Evolutionary conservation across 2,797 vertebrate species (phyloP).

Genomic region (Takifugu rubripes): DNA sequence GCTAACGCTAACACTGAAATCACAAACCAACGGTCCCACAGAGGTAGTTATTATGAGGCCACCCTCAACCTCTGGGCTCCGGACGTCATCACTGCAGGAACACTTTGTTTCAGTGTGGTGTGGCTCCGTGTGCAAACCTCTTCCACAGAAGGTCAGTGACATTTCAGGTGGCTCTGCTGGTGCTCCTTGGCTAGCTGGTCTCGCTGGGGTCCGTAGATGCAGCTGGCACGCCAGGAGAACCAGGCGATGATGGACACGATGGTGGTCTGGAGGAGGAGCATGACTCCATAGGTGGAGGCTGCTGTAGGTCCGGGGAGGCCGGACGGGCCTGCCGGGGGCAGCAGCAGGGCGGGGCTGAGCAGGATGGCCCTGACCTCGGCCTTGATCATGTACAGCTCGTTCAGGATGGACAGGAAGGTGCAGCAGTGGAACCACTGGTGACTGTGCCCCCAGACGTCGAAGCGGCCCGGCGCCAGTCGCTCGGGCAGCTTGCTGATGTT

Average conservation of each 20-base stretch:
- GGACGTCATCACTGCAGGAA: too few species aligned
- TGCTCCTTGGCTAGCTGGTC: constrained; percentile 45
- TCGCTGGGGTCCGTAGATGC: constrained; percentile 58
- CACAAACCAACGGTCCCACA: too few species aligned
- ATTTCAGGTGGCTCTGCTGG: constrained; percentile 46
- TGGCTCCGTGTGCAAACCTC: too few species aligned
- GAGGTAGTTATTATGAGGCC: too few species aligned
- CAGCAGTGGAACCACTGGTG: constrained; percentile 84
- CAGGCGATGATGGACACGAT: constrained; percentile 73
- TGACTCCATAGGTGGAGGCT: constrained; percentile 75
- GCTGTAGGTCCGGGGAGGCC: constrained; percentile 59
- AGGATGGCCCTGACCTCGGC: constrained; percentile 72
- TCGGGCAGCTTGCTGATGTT: constrained; percentile 82
- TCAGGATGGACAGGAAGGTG: constrained; percentile 81
- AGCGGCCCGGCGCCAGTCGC: constrained; percentile 72
- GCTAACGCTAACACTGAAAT: too few species aligned
- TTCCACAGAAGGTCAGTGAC: constrained; percentile 21
- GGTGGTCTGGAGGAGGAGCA: constrained; percentile 77
- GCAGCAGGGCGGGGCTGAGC: constrained; percentile 51
- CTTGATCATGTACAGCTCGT: constrained; percentile 81
- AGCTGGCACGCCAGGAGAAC: constrained; percentile 72
- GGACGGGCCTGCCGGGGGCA: constrained; percentile 30
- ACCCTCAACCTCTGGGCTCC: too few species aligned
- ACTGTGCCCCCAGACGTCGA: constrained; percentile 82
- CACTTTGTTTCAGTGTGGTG: too few species aligned